Conservation (phyloP, 2,113 vertebrate genomes). For the Eudyptes chrysolophus region DNA sequence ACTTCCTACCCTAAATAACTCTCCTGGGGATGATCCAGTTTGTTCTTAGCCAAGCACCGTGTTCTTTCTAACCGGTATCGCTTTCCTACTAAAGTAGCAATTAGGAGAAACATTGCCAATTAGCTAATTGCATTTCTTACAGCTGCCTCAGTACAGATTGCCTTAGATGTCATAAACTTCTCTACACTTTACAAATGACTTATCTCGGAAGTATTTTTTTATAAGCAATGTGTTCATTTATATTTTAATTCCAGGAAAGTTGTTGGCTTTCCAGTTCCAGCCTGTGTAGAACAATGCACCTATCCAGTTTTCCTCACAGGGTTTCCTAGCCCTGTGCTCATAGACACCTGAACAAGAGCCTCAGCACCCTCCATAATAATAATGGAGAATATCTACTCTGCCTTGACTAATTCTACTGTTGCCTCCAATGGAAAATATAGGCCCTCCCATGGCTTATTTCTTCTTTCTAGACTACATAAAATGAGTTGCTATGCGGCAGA, state of each 20-base stretch:
- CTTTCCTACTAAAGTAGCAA: neutral
- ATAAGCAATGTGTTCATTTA: constrained; percentile 27
- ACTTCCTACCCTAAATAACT: neutral
- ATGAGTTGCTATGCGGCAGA: neutral
- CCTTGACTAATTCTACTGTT: neutral
- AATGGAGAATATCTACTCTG: neutral
- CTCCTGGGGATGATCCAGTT: neutral
- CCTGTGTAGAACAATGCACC: neutral
- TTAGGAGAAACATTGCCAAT: constrained; percentile 36
- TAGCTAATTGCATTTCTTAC: constrained; percentile 49
- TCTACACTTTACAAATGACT: neutral
- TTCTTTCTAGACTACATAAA: neutral
- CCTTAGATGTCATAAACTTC: constrained; percentile 52
- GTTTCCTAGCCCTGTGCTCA: neutral
- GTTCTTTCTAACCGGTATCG: neutral
- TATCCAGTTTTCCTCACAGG: neutral
- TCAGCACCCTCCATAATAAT: neutral
- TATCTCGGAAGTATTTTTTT: constrained; percentile 21
- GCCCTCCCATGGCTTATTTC: neutral
- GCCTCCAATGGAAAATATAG: neutral
- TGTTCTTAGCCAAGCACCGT: neutral
- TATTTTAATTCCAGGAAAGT: constrained; percentile 58
- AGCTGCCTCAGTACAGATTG: constrained; percentile 29
- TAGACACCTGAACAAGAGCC: neutral
- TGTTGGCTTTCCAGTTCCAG: constrained; percentile 40